Conservation (phyloP, 2,113 vertebrate species). For the Notarius lentiginosus region DNA sequence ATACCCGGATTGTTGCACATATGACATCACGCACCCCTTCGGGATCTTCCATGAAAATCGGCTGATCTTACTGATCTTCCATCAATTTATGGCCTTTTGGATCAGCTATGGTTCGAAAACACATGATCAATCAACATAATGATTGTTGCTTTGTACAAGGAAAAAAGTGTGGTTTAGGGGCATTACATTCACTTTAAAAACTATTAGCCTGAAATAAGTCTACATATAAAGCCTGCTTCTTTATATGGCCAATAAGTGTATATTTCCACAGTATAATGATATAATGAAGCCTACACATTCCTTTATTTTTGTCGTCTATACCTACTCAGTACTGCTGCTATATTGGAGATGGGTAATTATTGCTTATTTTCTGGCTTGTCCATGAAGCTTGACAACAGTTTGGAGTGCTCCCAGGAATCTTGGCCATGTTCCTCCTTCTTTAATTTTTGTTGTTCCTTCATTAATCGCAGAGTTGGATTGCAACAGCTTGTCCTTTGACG, state of each 20-base stretch:
- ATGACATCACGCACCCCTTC: too few relatives aligned
- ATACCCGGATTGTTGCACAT: too few relatives aligned
- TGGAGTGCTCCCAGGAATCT: constrained; percentile 25
- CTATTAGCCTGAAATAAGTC: neutral
- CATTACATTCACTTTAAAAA: too few relatives aligned
- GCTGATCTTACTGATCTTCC: too few relatives aligned
- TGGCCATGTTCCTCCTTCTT: neutral
- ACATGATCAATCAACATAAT: too few relatives aligned
- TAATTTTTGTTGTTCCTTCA: constrained; percentile 40
- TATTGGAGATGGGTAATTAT: constrained; percentile 15
- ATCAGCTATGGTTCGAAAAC: too few relatives aligned
- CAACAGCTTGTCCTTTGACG: constrained; percentile 24
- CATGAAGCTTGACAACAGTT: constrained; percentile 4
- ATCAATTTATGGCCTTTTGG: too few relatives aligned
- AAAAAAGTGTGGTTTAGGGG: too few relatives aligned
- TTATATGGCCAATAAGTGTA: neutral
- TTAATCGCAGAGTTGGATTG: constrained; percentile 40
- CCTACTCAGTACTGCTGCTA: neutral
- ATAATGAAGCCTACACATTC: constrained; percentile 10
- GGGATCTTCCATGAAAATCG: too few relatives aligned
- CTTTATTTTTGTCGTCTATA: constrained; percentile 1
- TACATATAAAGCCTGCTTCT: neutral
- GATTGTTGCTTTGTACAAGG: too few relatives aligned
- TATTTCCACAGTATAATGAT: neutral
- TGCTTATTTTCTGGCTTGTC: constrained; percentile 19